Conservation (phyloP, 2,888 invertebrate species). For the Cryptocephalus moraei region DNA sequence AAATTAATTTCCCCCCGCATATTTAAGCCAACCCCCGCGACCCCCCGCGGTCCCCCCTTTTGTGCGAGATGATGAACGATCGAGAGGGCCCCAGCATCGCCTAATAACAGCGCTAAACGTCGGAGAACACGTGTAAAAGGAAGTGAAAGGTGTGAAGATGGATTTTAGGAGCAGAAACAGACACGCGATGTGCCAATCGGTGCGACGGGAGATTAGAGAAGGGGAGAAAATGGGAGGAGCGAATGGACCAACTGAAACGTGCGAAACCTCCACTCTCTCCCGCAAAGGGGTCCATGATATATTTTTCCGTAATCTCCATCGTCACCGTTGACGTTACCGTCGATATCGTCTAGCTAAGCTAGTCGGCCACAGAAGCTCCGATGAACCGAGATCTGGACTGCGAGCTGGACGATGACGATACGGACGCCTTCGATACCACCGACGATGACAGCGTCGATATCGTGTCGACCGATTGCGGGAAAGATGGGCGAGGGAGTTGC, state of each 20-base stretch:
- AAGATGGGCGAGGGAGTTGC: slow-evolving; percentile 13
- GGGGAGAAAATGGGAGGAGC: slow-evolving; percentile 16
- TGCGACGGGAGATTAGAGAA: slow-evolving; percentile 24
- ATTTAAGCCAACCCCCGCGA: too few relatives aligned
- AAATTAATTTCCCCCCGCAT: too few relatives aligned
- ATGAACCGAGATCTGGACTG: too few relatives aligned
- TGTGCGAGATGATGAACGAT: slow-evolving; percentile 8
- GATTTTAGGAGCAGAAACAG: slow-evolving; percentile 31
- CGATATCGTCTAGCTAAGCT: too few relatives aligned
- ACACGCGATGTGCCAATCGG: slow-evolving; percentile 38
- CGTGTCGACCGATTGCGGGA: slow-evolving; percentile 19
- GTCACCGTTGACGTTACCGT: too few relatives aligned
- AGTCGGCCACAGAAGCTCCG: too few relatives aligned
- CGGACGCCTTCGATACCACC: slow-evolving; percentile 15
- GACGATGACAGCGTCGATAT: slow-evolving; percentile 29
- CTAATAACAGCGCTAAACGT: slow-evolving; percentile 18
- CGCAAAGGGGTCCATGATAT: too few relatives aligned
- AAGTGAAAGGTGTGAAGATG: slow-evolving; percentile 36
- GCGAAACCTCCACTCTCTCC: neutral
- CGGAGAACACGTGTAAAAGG: slow-evolving; percentile 24
- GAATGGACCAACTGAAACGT: slow-evolving; percentile 1
- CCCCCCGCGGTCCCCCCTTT: neutral
- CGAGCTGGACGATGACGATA: slow-evolving; percentile 14
- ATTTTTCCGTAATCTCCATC: too few relatives aligned
- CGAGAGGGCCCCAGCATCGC: neutral